phyloP scores from a whole-genome alignment of 1,140 invertebrate genomes.

The Pachypeltis micranthus region DNA sequence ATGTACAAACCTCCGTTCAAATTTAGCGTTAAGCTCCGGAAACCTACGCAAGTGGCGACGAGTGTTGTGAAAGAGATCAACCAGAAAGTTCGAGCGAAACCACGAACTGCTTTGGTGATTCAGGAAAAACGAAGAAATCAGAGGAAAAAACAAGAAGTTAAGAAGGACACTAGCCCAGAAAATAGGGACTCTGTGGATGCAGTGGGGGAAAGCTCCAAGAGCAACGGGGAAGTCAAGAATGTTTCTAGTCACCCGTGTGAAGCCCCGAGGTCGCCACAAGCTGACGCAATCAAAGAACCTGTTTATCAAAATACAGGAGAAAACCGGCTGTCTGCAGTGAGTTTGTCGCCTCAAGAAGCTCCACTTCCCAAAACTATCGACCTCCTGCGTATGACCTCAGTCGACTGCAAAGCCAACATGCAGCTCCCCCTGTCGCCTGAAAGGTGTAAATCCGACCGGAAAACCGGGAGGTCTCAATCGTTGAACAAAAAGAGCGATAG shows the following conservation, averaged over 20 bases:
- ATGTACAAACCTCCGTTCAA: slow-evolving; percentile 76
- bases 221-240: not conserved
- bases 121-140: slow-evolving; percentile 19
- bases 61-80: slow-evolving; percentile 27
- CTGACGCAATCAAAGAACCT: slow-evolving; percentile 15
- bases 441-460: slow-evolving; percentile 13
- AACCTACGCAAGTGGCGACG: slow-evolving; percentile 27
- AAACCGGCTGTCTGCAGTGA: not conserved
- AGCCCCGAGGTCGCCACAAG: slow-evolving; percentile 12
- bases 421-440: slow-evolving; percentile 22
- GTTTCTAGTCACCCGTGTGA: not conserved
- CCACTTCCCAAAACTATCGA: slow-evolving; percentile 19
- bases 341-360: not conserved
- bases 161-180: not conserved
- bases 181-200: not conserved
- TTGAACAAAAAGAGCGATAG: not conserved
- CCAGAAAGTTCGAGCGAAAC: slow-evolving; percentile 19
- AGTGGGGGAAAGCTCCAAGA: slow-evolving; percentile 16
- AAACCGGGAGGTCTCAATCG: not conserved
- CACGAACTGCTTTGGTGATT: slow-evolving; percentile 20
- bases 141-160: slow-evolving; percentile 17
- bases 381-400: slow-evolving; percentile 27
- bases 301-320: slow-evolving; percentile 20
- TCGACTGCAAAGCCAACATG: slow-evolving; percentile 24
- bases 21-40: slow-evolving; percentile 62